phyloP scores from a whole-genome alignment of 2,888 invertebrate species.

The Andrena hattorfiana region DNA sequence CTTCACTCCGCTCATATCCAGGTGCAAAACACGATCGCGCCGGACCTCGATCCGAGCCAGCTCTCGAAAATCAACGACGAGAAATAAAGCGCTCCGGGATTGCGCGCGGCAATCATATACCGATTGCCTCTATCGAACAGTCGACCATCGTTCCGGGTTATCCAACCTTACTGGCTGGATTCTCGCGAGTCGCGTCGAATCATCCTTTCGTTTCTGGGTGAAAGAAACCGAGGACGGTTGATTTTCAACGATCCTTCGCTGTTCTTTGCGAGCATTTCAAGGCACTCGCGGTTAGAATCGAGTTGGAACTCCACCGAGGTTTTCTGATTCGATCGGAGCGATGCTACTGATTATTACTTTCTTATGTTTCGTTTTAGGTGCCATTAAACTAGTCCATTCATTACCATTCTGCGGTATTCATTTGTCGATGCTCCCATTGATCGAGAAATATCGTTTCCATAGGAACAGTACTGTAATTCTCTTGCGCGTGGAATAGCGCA shows the following conservation, averaged over 20 bases:
- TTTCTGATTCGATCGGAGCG: no score
- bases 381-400: constrained; percentile 29
- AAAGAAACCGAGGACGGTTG: no score
- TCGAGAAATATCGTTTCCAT: not conserved
- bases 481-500: not conserved
- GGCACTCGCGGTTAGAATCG: no score
- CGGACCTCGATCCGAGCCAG: constrained; percentile 77
- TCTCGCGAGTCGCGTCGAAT: no score
- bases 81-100: constrained; percentile 67
- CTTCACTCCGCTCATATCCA: constrained; percentile 80
- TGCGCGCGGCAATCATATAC: not conserved
- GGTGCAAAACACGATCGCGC: constrained; percentile 77
- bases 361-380: not conserved
- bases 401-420: not conserved
- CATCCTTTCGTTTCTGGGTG: no score
- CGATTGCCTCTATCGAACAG: not conserved
- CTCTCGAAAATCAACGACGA: constrained; percentile 78
- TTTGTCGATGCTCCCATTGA: not conserved
- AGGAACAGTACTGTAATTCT: not conserved
- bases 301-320: no score
- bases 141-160: not conserved
- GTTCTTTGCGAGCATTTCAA: no score
- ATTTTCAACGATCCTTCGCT: no score
- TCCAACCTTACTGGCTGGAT: no score
- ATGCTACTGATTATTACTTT: no score